phyloP scores from a whole-genome alignment of 2,113 vertebrate genomes.

The Coreoperca whiteheadi region DNA sequence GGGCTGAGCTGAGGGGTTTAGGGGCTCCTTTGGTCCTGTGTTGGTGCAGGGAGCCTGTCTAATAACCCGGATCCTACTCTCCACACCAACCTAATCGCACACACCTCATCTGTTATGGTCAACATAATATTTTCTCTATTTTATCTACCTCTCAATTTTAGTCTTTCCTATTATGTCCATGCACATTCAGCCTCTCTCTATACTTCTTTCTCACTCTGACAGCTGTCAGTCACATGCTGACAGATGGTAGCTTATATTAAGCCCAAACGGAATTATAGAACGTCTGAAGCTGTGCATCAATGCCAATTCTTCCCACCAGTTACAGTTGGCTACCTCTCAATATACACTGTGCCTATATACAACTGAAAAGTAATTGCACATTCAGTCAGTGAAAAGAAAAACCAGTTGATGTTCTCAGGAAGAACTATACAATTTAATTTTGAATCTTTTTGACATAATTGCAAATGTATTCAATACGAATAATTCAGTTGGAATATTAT shows the following conservation, averaged over 20 bases:
- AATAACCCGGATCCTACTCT: constrained; percentile 34
- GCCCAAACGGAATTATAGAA: constrained; percentile 24
- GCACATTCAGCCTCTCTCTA: neutral
- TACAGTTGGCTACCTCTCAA: constrained; percentile 21
- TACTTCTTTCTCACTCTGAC: constrained; percentile 16
- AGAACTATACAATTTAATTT: neutral
- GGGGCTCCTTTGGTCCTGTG: constrained; percentile 19
- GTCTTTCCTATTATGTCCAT: neutral
- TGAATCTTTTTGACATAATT: constrained; percentile 6
- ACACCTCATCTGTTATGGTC: neutral
- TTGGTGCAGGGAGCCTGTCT: constrained; percentile 27
- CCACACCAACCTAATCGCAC: constrained; percentile 23
- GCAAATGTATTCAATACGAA: neutral
- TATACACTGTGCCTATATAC: neutral
- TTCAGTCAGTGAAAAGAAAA: constrained; percentile 3
- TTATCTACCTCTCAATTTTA: constrained; percentile 11
- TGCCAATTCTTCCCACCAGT: constrained; percentile 29
- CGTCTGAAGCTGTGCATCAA: constrained; percentile 22
- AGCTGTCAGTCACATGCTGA: constrained; percentile 50
- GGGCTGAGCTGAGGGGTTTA: constrained; percentile 41
- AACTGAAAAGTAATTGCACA: constrained; percentile 16
- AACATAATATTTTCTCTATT: neutral
- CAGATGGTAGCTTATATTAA: constrained; percentile 41
- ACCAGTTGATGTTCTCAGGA: neutral
- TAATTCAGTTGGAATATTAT: constrained; percentile 3